A percentile compares a stretch with the other conserved stretches of the same genome.
These are phyloP conservation scores for Drosophila ambigua DNA, from an alignment of 1,140 invertebrate genomes.

Conservation along the genomic window DNA sequence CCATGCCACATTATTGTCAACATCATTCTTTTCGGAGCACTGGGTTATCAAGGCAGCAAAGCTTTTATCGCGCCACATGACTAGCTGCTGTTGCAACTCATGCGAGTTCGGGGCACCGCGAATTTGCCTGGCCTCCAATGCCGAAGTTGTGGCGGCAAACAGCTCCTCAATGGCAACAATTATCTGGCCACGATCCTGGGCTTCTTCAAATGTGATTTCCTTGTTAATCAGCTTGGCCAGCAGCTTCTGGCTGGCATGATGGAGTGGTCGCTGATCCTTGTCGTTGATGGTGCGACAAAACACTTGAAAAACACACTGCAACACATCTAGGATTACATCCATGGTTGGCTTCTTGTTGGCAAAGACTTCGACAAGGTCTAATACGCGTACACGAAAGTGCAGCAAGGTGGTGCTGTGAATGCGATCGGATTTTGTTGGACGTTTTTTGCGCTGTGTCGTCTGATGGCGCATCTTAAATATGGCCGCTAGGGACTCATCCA, in stretches of 20 bases:
- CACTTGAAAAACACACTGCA: conserved; percentile 43
- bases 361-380: conserved; percentile 55
- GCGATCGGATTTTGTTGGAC: conserved; percentile 58
- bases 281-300: conserved; percentile 6
- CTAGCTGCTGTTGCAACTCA: not conserved
- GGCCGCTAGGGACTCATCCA: conserved; percentile 88
- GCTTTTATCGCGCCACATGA: conserved; percentile 49
- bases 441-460: conserved; percentile 70
- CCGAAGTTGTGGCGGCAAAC: not conserved
- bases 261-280: conserved; percentile 34
- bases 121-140: conserved; percentile 2
- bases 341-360: conserved; percentile 24
- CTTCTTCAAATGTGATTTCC: conserved; percentile 6
- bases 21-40: not conserved
- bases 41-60: conserved; percentile 50
- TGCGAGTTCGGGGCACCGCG: not conserved
- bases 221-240: conserved; percentile 35
- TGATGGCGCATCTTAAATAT: conserved; percentile 87
- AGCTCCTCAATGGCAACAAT: conserved; percentile 44
- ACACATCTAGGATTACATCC: conserved; percentile 31
- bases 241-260: conserved; percentile 49
- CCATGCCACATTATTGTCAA: conserved; percentile 28
- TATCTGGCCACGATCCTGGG: conserved; percentile 13
- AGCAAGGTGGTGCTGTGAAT: conserved; percentile 51
- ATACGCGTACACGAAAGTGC: conserved; percentile 59